Evolutionary conservation across 2,113 vertebrate genomes (phyloP), one percentile per base, ranked within the genome.

Genomic region (Electrona antarctica): DNA sequence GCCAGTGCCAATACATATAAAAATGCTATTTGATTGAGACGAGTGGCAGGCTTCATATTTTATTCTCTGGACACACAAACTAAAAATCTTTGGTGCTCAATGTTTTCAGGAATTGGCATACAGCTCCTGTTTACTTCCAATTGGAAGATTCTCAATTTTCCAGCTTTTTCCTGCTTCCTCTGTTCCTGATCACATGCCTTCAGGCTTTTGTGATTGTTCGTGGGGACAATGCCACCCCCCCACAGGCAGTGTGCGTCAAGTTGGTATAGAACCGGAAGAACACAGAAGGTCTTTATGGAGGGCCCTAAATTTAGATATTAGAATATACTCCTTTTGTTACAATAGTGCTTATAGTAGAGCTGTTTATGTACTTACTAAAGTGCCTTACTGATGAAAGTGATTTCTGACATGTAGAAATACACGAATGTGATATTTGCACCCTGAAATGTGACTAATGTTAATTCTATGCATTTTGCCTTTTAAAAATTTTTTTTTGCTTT

Each of bases 381-480:
- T 78, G 76, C 79, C 81, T 89, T 88, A 70, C 67, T 85, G 78
- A 85, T 76, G 50, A 47, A 47, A 15, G 33, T 55, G 70, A 79
- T 57, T 69, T 83, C 61, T 76, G 79, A 83, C 61, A 60, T 4
- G 13, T 55, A 28, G 1, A 73, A 70, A 68, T 41, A 3, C 50
- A 13, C 55, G 51, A 74, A 74, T 80, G 73, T 68, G 57, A 87
- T 75, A 52, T 69, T 74, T 69, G 49, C 64, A 76, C 81, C 87
- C 79, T 78, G 49, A 78, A 88, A 88, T 88, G 83, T 90, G 84
- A 87, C 29, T n/a, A 64, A n/a, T 10, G 71, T 68, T 83, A 87
- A 66, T 57, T 41, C 33, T 41, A 41, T 41, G 33, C 68, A 57
- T 67, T 57, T 60, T 65, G 7, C 73, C 54, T 12, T 60, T 63